These are phyloP conservation scores for Tetramorium bicarinatum DNA, from an alignment of 2,888 invertebrate genomes.

Conservation along the genomic window DNA sequence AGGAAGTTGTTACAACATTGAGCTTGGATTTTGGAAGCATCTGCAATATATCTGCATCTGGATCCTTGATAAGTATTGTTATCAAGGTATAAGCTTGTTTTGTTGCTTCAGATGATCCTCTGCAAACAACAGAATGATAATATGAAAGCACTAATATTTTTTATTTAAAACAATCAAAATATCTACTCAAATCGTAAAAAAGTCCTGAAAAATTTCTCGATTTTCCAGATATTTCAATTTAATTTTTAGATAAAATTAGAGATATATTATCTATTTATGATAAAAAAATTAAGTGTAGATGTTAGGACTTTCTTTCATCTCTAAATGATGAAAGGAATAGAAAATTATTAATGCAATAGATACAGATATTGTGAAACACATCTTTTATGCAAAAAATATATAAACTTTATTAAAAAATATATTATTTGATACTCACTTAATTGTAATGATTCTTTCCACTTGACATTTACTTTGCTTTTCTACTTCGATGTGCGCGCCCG, in stretches of 20 bases:
- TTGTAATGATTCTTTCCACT: conserved; percentile 97
- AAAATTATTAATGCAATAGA: neutral
- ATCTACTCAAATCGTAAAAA: neutral
- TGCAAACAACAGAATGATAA: conserved; percentile 82
- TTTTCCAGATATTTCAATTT: neutral
- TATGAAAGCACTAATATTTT: neutral
- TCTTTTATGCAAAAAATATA: neutral
- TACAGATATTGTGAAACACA: neutral
- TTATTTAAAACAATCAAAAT: neutral
- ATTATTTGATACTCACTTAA: conserved; percentile 90
- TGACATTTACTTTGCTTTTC: conserved; percentile 98
- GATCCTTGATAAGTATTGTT: conserved; percentile 96
- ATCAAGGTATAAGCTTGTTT: conserved; percentile 97
- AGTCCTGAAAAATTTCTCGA: neutral
- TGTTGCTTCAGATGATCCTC: conserved; percentile 96
- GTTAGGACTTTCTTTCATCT: neutral
- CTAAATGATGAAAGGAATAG: neutral
- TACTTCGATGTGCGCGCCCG: conserved; percentile 99
- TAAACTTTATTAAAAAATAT: neutral
- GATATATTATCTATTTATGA: neutral
- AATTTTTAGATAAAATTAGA: neutral
- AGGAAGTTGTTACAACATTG: conserved; percentile 87
- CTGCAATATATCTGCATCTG: conserved; percentile 95
- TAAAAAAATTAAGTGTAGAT: neutral
- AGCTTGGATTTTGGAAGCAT: conserved; percentile 91